Conservation (phyloP, 2,797 vertebrate genomes). For the Nyctalus aviator region DNA sequence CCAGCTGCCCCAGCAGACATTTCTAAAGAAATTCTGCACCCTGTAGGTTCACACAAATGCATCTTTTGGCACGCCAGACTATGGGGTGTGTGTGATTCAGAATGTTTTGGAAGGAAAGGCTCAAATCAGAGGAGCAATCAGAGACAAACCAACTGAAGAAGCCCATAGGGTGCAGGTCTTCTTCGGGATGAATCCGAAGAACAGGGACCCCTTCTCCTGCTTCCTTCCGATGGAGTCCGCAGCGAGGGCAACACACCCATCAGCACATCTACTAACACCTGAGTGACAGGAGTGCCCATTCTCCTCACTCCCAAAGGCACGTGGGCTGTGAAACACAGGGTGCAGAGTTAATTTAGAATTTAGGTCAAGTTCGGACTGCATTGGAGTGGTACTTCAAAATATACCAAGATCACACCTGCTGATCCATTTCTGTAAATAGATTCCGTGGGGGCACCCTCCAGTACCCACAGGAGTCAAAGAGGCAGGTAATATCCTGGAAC, state of each 20-base stretch:
- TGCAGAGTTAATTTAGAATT: slow-evolving; percentile 10
- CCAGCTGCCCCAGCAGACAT: too few species aligned
- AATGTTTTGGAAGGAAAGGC: not conserved
- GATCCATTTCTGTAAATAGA: not conserved
- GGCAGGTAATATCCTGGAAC: not conserved
- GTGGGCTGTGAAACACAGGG: not conserved
- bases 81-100: not conserved
- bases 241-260: not conserved
- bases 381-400: not conserved
- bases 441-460: not conserved
- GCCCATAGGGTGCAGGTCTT: not conserved
- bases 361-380: not conserved
- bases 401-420: not conserved
- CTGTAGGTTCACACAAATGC: not conserved
- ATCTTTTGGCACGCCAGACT: not conserved
- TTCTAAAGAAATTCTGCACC: not conserved
- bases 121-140: not conserved
- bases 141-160: not conserved
- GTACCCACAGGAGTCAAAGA: not conserved
- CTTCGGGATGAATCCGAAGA: not conserved
- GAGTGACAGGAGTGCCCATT: not conserved
- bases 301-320: not conserved
- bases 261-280: not conserved
- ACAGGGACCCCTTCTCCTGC: not conserved
- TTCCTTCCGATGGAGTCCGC: not conserved